Evolutionary conservation across 2,888 invertebrate genomes (phyloP).

Genomic region (Apodemia mormo): DNA sequence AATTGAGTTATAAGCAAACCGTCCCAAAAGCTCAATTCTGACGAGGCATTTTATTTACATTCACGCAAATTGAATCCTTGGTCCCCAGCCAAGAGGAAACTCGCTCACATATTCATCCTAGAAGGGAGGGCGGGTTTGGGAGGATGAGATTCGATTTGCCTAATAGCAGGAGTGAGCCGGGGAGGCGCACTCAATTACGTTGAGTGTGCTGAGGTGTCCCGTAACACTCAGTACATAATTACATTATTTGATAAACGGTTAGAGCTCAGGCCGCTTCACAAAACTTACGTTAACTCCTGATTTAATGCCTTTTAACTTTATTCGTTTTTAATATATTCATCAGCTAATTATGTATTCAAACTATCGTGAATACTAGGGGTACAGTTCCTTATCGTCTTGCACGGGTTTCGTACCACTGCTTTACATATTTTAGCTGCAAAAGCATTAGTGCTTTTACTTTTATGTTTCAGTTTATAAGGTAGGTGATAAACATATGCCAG

Average conservation of each 20-base stretch:
- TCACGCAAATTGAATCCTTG: conserved; percentile 77
- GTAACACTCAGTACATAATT: conserved; percentile 71
- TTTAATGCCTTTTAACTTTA: conserved; percentile 24
- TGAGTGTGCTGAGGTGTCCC: conserved; percentile 75
- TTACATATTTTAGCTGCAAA: too few species aligned
- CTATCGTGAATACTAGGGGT: too few species aligned
- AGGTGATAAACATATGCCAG: too few species aligned
- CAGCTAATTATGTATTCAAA: too few species aligned
- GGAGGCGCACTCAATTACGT: conserved; percentile 74
- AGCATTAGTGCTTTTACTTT: too few species aligned
- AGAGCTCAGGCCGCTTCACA: conserved; percentile 28
- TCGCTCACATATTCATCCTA: conserved; percentile 50
- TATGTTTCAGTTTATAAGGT: too few species aligned
- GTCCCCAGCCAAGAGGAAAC: conserved; percentile 63
- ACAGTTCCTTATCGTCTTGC: too few species aligned
- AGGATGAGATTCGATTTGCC: conserved; percentile 77
- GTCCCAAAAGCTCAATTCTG: conserved; percentile 34
- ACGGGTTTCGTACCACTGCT: too few species aligned
- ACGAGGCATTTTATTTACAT: conserved; percentile 73
- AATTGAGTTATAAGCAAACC: conserved; percentile 32
- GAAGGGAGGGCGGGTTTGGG: conserved; percentile 45
- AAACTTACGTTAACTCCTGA: conserved; percentile 16
- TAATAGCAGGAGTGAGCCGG: conserved; percentile 69
- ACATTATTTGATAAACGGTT: conserved; percentile 77
- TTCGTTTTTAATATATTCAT: neutral